Conservation (phyloP, 1,140 invertebrate genomes). For the Reticulitermes speratus region DNA sequence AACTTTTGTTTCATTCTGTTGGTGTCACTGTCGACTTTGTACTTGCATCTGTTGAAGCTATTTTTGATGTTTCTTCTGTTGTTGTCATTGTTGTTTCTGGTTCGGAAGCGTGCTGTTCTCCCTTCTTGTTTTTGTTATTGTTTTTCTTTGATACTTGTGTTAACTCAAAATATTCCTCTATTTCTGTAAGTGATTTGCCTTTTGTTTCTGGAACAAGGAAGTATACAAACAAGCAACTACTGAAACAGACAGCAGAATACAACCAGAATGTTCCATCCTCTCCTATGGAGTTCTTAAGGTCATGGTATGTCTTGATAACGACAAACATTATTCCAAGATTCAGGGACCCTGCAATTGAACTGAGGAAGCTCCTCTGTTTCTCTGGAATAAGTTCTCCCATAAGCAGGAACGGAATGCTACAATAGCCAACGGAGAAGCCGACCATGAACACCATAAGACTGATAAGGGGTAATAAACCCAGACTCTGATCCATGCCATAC, state of each 20-base stretch:
- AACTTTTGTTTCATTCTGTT: too few relatives aligned
- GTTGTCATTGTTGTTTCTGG: too few relatives aligned
- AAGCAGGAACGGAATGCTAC: constrained; percentile 52
- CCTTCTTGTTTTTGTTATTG: too few relatives aligned
- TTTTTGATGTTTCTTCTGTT: too few relatives aligned
- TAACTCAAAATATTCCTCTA: constrained; percentile 43
- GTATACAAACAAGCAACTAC: constrained; percentile 47
- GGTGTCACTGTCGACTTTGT: too few relatives aligned
- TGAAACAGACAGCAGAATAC: constrained; percentile 51
- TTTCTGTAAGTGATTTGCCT: constrained; percentile 55
- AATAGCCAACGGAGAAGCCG: constrained; percentile 55
- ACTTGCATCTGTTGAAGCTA: too few relatives aligned
- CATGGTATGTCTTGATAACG: constrained; percentile 50
- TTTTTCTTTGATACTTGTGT: constrained; percentile 29
- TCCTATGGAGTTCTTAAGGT: constrained; percentile 44
- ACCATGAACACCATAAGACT: constrained; percentile 52
- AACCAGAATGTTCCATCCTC: constrained; percentile 52
- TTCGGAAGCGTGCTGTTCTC: too few relatives aligned
- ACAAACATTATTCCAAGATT: constrained; percentile 52
- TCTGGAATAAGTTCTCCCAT: constrained; percentile 55
- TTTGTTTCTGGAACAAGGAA: constrained; percentile 59
- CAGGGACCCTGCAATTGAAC: constrained; percentile 46
- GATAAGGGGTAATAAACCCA: constrained; percentile 49
- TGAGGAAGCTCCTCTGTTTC: constrained; percentile 47
- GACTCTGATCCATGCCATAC: constrained; percentile 31